Evolutionary conservation across 2,113 vertebrate species (phyloP), one percentile per base, ranked within the genome.

Genomic region (Chauna torquata): DNA sequence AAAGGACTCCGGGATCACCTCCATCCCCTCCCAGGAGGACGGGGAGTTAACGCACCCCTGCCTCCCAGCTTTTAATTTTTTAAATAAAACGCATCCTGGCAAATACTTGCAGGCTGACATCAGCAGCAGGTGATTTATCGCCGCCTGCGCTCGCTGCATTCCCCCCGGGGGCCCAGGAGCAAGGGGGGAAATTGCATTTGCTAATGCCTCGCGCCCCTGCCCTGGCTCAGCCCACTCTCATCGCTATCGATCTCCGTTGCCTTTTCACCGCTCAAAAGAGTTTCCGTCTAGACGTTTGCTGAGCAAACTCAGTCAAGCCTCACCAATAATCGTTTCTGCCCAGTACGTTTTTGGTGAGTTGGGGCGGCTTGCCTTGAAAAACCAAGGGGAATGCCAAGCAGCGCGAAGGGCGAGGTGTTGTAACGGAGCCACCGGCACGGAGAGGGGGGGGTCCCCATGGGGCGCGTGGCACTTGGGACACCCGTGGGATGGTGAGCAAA

Each of bases 201-300:
- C 58, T 82, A 68, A 76, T 72, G 88, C 69, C 38, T 92, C 2
- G 2, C 11, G 4, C 36, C 78, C 61, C 36, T 8, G 44, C 66
- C 38, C 10, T 1, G 0, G 62, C 75, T 59, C 77, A 2, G 4
- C 75, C 82, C 4, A 0, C 69, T 40, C 94, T 1, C 54, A 27
- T 9, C 64, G 84, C 77, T 94, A 97, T 97, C 82, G 94, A 98
- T 98, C 85, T 52, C 89, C 66, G 87, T 44, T 34, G 55, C 80
- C 71, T 65, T 68, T 75, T 50, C 5, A 11, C 79, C 49, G 92
- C 93, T 83, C 27, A 5, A 24, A 71, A 83, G 86, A 76, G 54
- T 62, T 95, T 86, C 50, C 3, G 36, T 66, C 81, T 30, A 92
- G 88, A 86, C 23, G 0, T 92, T 92, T n/a, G 76, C 80, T 81